Evolutionary conservation across 2,888 invertebrate species (phyloP).

Genomic region (Hecatera dysodea): DNA sequence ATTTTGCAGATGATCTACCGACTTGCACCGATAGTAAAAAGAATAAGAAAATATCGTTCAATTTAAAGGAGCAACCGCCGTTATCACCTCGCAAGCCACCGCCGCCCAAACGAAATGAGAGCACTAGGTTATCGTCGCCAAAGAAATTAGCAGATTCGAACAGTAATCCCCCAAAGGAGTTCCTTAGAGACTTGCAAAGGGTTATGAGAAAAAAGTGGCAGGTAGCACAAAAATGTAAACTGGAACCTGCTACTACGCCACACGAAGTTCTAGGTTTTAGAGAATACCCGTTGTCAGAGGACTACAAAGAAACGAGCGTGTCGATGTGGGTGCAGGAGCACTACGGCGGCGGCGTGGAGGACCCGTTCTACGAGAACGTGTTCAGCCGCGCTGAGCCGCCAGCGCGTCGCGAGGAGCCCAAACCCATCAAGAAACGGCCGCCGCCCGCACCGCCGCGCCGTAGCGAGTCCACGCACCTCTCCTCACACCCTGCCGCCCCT

Average conservation of each 20-base stretch:
- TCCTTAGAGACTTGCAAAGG: constrained; percentile 96
- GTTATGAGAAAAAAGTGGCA: constrained; percentile 98
- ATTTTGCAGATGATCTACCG: constrained; percentile 91
- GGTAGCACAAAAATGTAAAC: constrained; percentile 97
- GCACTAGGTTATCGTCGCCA: constrained; percentile 94
- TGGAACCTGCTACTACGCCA: constrained; percentile 96
- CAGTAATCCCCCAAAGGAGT: constrained; percentile 95
- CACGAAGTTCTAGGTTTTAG: constrained; percentile 97
- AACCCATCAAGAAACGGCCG: constrained; percentile 92
- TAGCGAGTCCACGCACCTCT: constrained; percentile 92
- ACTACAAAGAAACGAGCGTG: constrained; percentile 95
- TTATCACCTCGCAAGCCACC: constrained; percentile 93
- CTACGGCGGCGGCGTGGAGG: constrained; percentile 91
- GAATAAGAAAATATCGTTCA: constrained; percentile 93
- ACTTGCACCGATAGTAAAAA: constrained; percentile 88
- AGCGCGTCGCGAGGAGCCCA: constrained; percentile 80
- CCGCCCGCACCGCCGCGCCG: constrained; percentile 98
- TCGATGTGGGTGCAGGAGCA: constrained; percentile 98
- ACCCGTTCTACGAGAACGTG: constrained; percentile 95
- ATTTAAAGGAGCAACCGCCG: constrained; percentile 89
- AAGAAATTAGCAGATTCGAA: constrained; percentile 94
- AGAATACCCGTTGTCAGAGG: constrained; percentile 94
- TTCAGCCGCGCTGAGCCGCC: constrained; percentile 77
- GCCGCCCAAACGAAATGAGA: constrained; percentile 95
- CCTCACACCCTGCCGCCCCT: constrained; percentile 69